Base-by-base conservation (phyloP, 2,113 vertebrate genomes). In the Cyprinodon tularosa region DNA sequence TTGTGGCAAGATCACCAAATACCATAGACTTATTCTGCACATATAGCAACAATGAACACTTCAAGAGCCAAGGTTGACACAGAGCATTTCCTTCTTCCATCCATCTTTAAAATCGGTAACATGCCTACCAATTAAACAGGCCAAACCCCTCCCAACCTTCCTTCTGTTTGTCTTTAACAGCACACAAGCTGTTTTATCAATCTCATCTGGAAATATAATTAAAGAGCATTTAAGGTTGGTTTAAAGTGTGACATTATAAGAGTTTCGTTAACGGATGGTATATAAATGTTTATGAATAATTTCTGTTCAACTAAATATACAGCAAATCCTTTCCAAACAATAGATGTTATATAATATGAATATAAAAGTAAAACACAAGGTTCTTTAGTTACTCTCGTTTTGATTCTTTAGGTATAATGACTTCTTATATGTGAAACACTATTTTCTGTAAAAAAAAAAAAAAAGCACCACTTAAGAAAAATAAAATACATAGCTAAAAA, bases 21-120 rank as follows among this genome's bases (percentile, higher is more conserved):
- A 67, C 37, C 42, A 68, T 29, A 39, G 20, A 68, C 72, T 69
- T 11, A 45, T 74, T 50, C 42, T 45, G 20, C 62, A 39, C 37
- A 3, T 66, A 67, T 71, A 14, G 42, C 53, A 84, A 87, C 80
- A 85, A 76, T 81, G 68, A 71, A 72, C 22, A 14, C 72, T 80
- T 87, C 69, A 63, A 22, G 48, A 78, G 84, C 87, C 81, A 88
- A 86, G 67, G 78, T 74, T 86, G 71, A 75, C 57, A 42, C 66
- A 57, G 67, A 80, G 69, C 10, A 53, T 60, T 76, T 74, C 79
- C 81, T 84, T 42, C 37, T 71, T 42, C 29, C 42, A 50, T 87
- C 62, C 37, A 39, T 87, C 75, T 83, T 77, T 40, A 77, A 86
- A 75, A 87, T 87, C 75, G 1, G 69, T 83, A 77, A 78, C 68